Conservation (phyloP, 2,888 invertebrate species). For the Parnassius orleans region DNA sequence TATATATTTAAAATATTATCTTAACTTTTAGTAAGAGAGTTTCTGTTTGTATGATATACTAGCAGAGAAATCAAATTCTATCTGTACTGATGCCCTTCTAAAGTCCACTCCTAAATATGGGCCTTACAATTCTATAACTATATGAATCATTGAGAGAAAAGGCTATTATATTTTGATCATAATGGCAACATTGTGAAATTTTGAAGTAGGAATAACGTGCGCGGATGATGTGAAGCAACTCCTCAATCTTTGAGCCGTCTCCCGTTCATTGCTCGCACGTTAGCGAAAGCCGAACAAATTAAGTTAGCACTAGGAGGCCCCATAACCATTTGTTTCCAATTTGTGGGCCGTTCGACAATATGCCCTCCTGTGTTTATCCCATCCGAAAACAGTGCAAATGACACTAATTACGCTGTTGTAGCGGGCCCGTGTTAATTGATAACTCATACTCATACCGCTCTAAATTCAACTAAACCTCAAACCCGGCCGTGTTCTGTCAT, state of each 20-base stretch:
- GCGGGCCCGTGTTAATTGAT: constrained; percentile 65
- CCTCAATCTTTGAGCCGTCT: constrained; percentile 50
- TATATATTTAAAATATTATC: no score
- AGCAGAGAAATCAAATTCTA: no score
- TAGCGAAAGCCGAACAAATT: constrained; percentile 78
- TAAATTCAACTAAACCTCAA: constrained; percentile 52
- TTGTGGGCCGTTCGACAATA: constrained; percentile 69
- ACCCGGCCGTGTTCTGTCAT: constrained; percentile 29
- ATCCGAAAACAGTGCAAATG: constrained; percentile 78
- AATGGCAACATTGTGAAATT: no score
- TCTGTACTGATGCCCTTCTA: no score
- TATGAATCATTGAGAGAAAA: no score
- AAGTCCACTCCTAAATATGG: no score
- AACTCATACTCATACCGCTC: constrained; percentile 68
- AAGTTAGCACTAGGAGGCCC: constrained; percentile 70
- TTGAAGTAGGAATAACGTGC: not conserved
- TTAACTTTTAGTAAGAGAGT: no score
- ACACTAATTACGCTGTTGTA: constrained; percentile 73
- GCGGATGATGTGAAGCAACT: constrained; percentile 32
- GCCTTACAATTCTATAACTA: no score
- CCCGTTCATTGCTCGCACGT: constrained; percentile 69
- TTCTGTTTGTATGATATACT: no score
- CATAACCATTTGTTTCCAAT: constrained; percentile 74
- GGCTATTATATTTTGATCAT: no score
- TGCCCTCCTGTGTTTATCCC: constrained; percentile 74